These are phyloP conservation scores for Drosophila birchii DNA, from an alignment of 2,888 invertebrate species.

Conservation along the genomic window DNA sequence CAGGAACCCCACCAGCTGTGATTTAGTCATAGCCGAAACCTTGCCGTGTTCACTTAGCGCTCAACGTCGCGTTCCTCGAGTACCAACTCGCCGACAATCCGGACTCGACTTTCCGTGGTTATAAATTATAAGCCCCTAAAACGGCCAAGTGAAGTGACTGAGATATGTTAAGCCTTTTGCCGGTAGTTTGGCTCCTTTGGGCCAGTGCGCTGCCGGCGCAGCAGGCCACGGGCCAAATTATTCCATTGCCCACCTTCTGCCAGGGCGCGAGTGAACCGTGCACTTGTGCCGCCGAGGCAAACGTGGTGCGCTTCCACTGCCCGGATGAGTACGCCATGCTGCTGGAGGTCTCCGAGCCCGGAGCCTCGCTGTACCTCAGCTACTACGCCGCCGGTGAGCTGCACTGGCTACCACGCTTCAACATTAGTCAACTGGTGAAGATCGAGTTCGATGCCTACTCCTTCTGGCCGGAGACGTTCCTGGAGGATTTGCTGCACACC, in stretches of 20 bases:
- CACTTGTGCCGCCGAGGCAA: conserved; percentile 64
- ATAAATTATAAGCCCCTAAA: conserved; percentile 26
- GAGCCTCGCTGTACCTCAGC: conserved; percentile 59
- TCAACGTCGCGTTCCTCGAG: neutral
- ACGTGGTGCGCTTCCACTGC: conserved; percentile 61
- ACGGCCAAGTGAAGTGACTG: conserved; percentile 31
- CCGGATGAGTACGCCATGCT: conserved; percentile 63
- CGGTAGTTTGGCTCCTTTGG: conserved; percentile 29
- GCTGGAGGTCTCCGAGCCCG: conserved; percentile 55
- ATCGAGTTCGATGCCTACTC: conserved; percentile 71
- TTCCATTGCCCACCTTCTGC: conserved; percentile 64
- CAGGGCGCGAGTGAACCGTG: conserved; percentile 39
- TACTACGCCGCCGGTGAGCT: conserved; percentile 51
- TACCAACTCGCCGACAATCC: conserved; percentile 1
- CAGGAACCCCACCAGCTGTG: conserved; percentile 24
- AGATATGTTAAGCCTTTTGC: conserved; percentile 24
- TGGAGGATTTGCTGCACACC: conserved; percentile 50
- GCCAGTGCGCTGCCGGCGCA: conserved; percentile 4
- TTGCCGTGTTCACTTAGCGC: conserved; percentile 36
- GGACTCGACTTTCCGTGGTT: neutral
- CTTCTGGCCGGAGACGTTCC: conserved; percentile 63
- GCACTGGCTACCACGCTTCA: conserved; percentile 57
- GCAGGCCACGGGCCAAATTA: conserved; percentile 49
- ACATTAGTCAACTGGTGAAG: conserved; percentile 50
- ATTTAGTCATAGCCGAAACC: conserved; percentile 54